phyloP scores from a whole-genome alignment of 53 echinoderm and acorn worm genomes.

The Temnopleurus reevesii region DNA sequence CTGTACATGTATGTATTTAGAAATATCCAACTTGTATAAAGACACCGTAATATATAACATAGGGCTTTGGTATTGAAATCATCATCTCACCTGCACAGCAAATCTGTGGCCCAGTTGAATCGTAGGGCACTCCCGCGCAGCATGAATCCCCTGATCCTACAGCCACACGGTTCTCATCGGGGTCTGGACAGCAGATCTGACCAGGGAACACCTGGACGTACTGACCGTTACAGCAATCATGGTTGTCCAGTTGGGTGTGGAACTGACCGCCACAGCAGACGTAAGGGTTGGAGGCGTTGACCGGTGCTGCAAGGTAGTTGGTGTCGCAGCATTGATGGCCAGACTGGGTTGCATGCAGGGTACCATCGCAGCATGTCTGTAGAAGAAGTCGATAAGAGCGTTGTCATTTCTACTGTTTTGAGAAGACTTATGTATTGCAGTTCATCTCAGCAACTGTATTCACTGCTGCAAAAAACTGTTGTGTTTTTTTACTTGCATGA shows the following conservation, averaged over 20 bases:
- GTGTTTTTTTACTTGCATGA: too few species aligned
- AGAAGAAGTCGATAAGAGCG: neutral
- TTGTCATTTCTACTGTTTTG: too few species aligned
- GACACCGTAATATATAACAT: too few species aligned
- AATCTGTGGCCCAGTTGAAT: conserved; percentile 85
- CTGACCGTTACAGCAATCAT: conserved; percentile 91
- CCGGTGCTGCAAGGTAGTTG: conserved; percentile 80
- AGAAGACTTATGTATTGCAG: too few species aligned
- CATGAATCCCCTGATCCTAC: conserved; percentile 89
- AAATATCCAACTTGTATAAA: too few species aligned
- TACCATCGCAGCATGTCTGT: conserved; percentile 82
- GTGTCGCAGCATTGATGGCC: conserved; percentile 84
- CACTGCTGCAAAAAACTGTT: too few species aligned
- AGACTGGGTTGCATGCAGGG: conserved; percentile 71
- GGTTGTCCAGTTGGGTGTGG: conserved; percentile 64
- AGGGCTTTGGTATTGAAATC: neutral
- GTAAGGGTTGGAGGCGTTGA: conserved; percentile 60
- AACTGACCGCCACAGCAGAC: conserved; percentile 98
- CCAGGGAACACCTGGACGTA: conserved; percentile 82
- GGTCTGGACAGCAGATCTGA: conserved; percentile 95
- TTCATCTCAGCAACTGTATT: too few species aligned
- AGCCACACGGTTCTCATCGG: conserved; percentile 75
- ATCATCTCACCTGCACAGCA: conserved; percentile 86
- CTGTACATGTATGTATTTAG: too few species aligned
- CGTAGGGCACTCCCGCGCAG: conserved; percentile 92